Conservation (phyloP, 1,140 invertebrate species). For the Platyscapa corneri region DNA sequence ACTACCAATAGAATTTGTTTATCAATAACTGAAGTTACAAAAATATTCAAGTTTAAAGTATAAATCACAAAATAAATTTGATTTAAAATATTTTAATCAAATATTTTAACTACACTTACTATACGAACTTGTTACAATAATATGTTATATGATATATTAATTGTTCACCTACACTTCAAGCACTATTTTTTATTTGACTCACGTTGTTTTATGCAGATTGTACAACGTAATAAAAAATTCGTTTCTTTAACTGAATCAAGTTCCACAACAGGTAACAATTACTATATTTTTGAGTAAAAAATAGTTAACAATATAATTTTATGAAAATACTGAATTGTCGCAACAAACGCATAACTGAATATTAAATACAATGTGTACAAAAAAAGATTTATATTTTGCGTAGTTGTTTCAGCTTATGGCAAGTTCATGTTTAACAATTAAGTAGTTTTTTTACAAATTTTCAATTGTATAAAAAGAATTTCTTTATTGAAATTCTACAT, state of each 20-base stretch:
- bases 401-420: not conserved
- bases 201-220: not conserved
- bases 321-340: conserved; percentile 29
- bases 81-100: no score
- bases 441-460: no score
- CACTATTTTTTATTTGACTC: conserved; percentile 7
- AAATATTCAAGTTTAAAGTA: not conserved
- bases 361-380: not conserved
- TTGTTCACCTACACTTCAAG: conserved; percentile 2
- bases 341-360: conserved; percentile 29
- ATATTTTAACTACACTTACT: conserved; percentile 6
- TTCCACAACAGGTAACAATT: conserved; percentile 35
- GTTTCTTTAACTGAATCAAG: conserved; percentile 15
- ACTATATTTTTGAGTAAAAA: conserved; percentile 36
- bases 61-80: no score
- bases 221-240: conserved; percentile 19
- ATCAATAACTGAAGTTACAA: no score
- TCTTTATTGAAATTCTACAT: not conserved
- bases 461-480: not conserved
- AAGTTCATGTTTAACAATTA: not conserved
- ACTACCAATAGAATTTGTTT: not conserved
- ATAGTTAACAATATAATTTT: conserved; percentile 40
- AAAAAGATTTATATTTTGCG: not conserved
- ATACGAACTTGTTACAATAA: conserved; percentile 39
- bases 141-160: conserved; percentile 23